A percentile compares a stretch with the other conserved stretches of the same genome.
phyloP scores from a whole-genome alignment of 2,113 vertebrate species.

The Microcebus lehilahytsara region DNA sequence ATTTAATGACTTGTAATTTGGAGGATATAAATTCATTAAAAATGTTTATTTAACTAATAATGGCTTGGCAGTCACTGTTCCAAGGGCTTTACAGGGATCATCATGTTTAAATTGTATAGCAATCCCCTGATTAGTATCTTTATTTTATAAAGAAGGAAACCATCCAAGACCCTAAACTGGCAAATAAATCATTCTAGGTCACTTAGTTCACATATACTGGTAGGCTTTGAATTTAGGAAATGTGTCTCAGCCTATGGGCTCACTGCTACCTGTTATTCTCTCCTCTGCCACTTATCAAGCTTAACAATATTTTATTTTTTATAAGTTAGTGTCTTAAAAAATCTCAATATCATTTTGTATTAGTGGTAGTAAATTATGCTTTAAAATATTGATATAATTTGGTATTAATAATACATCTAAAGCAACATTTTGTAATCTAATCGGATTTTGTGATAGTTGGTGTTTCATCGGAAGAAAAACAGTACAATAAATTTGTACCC shows the following conservation, averaged over 20 bases:
- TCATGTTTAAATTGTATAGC: constrained; percentile 19
- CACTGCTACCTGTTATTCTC: not conserved
- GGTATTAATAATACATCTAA: not conserved
- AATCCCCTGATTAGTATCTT: not conserved
- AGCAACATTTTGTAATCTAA: not conserved
- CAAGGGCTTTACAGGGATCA: not conserved
- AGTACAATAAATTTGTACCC: not conserved
- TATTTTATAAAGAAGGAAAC: not conserved
- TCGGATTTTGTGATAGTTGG: not conserved
- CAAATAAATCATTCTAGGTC: not conserved
- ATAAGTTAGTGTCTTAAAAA: not conserved
- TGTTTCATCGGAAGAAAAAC: constrained; percentile 7
- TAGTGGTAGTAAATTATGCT: not conserved
- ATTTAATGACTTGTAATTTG: not conserved
- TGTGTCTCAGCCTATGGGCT: not conserved
- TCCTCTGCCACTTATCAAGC: not conserved
- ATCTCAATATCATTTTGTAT: not conserved
- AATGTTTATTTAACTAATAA: constrained; percentile 40
- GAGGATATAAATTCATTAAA: constrained; percentile 25
- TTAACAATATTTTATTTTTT: not conserved
- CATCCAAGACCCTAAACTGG: not conserved
- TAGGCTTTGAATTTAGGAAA: not conserved
- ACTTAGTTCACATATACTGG: not conserved
- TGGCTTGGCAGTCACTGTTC: not conserved
- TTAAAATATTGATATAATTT: not conserved